Evolutionary conservation across 1,140 invertebrate species (phyloP).

Genomic region (Panagrolaimus sp.): DNA sequence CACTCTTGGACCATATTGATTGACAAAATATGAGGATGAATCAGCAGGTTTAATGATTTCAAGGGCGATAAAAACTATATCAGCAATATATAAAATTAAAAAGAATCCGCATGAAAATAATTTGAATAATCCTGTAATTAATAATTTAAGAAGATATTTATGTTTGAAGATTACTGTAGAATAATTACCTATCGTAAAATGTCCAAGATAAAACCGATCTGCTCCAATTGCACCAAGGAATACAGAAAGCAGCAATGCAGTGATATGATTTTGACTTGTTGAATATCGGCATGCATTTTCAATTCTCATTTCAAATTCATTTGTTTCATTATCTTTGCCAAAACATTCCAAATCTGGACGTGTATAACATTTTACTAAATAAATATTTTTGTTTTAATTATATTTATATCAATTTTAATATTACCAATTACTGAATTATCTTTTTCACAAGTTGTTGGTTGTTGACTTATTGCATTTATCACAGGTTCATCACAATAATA

Average conservation of each 20-base stretch:
- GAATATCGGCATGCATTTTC: slow-evolving; percentile 27
- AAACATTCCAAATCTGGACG: slow-evolving; percentile 18
- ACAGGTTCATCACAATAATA: slow-evolving; percentile 1
- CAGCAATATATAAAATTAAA: slow-evolving; percentile 28
- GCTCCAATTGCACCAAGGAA: slow-evolving; percentile 29
- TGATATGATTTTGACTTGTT: slow-evolving; percentile 18
- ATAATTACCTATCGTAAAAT: slow-evolving; percentile 29
- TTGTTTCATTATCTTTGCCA: slow-evolving; percentile 18
- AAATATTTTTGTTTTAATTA: background rate
- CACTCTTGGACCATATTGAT: slow-evolving; percentile 1
- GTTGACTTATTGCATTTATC: background rate
- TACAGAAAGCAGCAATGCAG: slow-evolving; percentile 30
- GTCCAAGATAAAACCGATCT: slow-evolving; percentile 37
- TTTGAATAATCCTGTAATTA: slow-evolving; percentile 31
- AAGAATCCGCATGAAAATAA: slow-evolving; percentile 31
- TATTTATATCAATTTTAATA: background rate
- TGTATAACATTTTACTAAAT: slow-evolving; percentile 19
- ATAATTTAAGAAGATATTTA: background rate
- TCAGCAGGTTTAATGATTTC: slow-evolving; percentile 26
- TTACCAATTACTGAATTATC: slow-evolving; percentile 5
- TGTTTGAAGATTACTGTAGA: slow-evolving; percentile 16
- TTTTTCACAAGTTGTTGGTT: slow-evolving; percentile 1
- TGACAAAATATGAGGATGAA: slow-evolving; percentile 15
- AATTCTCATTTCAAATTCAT: slow-evolving; percentile 20
- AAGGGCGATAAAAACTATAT: slow-evolving; percentile 29